phyloP scores from a whole-genome alignment of 2,113 vertebrate species.

The Cyphomyrus discorhynchus region DNA sequence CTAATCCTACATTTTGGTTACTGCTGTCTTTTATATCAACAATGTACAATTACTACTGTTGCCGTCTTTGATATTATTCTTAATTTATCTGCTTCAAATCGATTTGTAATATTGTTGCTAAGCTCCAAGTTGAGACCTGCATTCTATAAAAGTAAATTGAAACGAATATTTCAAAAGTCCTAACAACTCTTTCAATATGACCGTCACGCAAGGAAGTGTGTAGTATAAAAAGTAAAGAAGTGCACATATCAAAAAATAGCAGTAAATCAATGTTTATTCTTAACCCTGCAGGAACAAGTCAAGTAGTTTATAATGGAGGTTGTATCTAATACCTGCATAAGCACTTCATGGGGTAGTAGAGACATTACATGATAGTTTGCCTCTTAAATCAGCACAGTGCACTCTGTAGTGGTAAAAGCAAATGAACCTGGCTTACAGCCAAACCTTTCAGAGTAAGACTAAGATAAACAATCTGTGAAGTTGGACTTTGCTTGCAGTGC shows the following conservation, averaged over 20 bases:
- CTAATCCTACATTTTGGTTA: neutral
- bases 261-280: conserved; percentile 21
- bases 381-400: neutral
- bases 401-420: neutral
- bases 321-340: conserved; percentile 46
- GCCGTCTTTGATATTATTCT: neutral
- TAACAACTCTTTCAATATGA: conserved; percentile 24
- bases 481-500: neutral
- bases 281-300: conserved; percentile 20
- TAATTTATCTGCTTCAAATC: neutral
- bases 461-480: neutral
- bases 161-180: conserved; percentile 19
- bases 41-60: neutral
- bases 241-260: conserved; percentile 23
- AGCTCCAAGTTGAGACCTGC: neutral
- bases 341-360: conserved; percentile 38
- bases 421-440: neutral
- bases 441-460: neutral
- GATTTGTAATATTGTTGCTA: neutral
- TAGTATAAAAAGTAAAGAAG: conserved; percentile 24
- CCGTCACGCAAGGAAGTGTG: conserved; percentile 30
- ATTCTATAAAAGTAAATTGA: neutral
- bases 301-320: conserved; percentile 29
- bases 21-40: neutral
- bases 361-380: neutral